Conservation (phyloP, 92 coral and sea anemone species). For the Phenganax stokvisi region DNA sequence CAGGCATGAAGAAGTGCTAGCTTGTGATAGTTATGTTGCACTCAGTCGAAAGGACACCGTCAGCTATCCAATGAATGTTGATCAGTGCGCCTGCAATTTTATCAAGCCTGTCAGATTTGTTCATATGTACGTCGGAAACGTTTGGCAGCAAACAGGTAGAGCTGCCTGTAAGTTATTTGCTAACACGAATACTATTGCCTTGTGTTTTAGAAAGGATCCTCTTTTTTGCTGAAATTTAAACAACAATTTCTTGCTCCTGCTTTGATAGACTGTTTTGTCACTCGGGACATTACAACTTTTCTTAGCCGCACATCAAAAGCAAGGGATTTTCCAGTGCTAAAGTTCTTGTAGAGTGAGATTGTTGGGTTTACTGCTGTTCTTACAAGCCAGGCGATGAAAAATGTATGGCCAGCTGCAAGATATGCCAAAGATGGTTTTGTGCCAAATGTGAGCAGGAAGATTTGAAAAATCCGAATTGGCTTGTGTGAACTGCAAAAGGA, state of each 20-base stretch:
- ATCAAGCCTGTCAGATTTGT: conserved; percentile 9
- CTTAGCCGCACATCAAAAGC: not conserved
- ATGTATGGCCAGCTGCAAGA: conserved; percentile 43
- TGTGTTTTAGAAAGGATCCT: conserved; percentile 40
- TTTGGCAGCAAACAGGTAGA: conserved; percentile 21
- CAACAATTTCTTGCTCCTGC: conserved; percentile 45
- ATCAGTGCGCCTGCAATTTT: conserved; percentile 40
- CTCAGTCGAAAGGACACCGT: conserved; percentile 21
- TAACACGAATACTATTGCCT: not conserved
- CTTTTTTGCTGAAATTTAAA: not conserved
- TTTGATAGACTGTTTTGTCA: not conserved
- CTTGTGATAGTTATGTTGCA: conserved; percentile 42
- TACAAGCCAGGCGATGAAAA: conserved; percentile 52
- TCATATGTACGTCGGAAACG: conserved; percentile 7
- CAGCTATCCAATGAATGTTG: conserved; percentile 53
- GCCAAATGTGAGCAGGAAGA: conserved; percentile 25
- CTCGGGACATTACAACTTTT: conserved; percentile 30
- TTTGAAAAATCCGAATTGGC: conserved; percentile 15
- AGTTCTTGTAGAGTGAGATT: conserved; percentile 44
- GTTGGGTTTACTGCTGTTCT: conserved; percentile 45
- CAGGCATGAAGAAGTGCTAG: not conserved
- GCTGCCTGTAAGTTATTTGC: conserved; percentile 21
- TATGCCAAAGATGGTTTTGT: conserved; percentile 52
- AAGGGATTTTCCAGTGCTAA: not conserved
- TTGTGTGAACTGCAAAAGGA: conserved; percentile 11